Evolutionary conservation across 2,888 invertebrate genomes (phyloP), one percentile per base, ranked within the genome.

Genomic region (Habrosyne pyritoides): DNA sequence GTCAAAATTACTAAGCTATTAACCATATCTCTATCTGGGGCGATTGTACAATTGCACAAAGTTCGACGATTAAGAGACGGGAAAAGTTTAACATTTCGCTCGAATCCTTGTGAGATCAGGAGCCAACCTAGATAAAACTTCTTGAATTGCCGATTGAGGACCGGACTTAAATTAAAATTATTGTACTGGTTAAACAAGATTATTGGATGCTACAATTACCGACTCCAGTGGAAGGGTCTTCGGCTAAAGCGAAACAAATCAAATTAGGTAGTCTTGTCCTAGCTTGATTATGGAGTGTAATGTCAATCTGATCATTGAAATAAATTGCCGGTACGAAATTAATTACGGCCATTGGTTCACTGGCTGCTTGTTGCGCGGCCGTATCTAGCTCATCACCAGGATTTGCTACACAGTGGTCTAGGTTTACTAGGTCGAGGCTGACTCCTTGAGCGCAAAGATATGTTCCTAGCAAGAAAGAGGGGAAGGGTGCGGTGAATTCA

Each of bases 271-370:
- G 61, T 14, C 81, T 69, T 0, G 0, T 24, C 7, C 64, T 65
- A 0, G 84, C 83, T 53, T 79, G 61, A 0, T 56, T 49, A 54
- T 85, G 83, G 12, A 64, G 48, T 0, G 21, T 42, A 0, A 47
- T 0, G 59, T 86, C 71, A 6, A 76, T 70, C 0, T 64, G 53
- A 47, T 82, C 80, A 58, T 90, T 89, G 54, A 89, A 79, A 2
- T 84, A 71, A n/a, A 90, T 79, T 0, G 79, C 76, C 2, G 91
- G 91, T 0, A 91, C 81, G 53, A 84, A 86, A 53, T 84, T 60
- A 10, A 88, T 76, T 0, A 62, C 52, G 2, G 49, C 22, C 71
- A 86, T 83, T 0, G 85, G 77, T 18, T 62, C 73, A 0, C 53
- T 56, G 0, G 90, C 74, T 3, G 73, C 80, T 10, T 60, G 59